Conservation (phyloP, 2,113 vertebrate genomes). For the Rhinogobius similis region DNA sequence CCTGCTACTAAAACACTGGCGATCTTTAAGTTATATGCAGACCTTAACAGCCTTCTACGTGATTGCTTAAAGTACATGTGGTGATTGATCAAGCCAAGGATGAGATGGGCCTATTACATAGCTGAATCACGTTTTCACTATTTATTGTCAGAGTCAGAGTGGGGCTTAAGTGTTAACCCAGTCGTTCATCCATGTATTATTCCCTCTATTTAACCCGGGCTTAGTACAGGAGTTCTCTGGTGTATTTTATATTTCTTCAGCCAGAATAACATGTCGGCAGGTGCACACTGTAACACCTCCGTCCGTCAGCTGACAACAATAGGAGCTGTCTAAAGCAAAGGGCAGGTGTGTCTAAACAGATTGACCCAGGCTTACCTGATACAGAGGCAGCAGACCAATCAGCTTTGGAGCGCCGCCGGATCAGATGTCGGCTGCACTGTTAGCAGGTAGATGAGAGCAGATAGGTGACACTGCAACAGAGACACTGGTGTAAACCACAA, state of each 20-base stretch:
- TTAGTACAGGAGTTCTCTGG: background rate
- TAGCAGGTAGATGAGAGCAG: constrained; percentile 46
- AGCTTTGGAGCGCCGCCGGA: constrained; percentile 42
- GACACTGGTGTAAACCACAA: constrained; percentile 57
- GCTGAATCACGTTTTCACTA: background rate
- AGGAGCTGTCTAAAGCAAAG: constrained; percentile 63
- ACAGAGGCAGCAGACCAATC: constrained; percentile 41
- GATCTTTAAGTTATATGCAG: background rate
- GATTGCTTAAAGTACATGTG: background rate
- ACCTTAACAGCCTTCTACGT: background rate
- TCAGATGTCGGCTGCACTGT: constrained; percentile 46
- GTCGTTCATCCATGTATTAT: background rate
- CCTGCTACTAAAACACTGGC: background rate
- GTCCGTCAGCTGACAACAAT: constrained; percentile 53
- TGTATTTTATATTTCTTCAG: background rate
- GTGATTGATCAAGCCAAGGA: background rate
- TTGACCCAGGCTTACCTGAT: constrained; percentile 62
- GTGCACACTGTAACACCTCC: constrained; percentile 29
- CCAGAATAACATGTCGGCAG: constrained; percentile 38
- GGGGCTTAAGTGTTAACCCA: background rate
- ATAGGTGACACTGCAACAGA: constrained; percentile 56
- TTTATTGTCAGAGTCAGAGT: background rate
- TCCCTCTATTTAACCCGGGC: background rate
- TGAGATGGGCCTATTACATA: background rate
- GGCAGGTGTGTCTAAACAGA: constrained; percentile 68